Percentiles rank a stretch among this genome's conserved stretches.
phyloP scores from a whole-genome alignment of 2,113 vertebrate genomes.

The Lates calcarifer region DNA sequence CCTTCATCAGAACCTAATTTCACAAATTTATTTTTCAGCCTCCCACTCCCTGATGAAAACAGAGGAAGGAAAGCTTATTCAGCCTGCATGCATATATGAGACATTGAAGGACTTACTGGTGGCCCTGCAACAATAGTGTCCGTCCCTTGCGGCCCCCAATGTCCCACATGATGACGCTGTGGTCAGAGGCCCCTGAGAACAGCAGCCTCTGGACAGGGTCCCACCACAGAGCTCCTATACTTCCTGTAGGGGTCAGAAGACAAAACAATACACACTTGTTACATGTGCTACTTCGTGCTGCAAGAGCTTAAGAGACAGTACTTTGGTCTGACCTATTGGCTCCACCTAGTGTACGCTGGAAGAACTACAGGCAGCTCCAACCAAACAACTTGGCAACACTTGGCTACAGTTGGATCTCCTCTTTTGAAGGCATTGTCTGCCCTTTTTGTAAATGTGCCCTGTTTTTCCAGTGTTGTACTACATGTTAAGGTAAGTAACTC shows the following conservation, averaged over 20 bases:
- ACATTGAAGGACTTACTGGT: constrained; percentile 87
- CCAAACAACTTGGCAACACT: not conserved
- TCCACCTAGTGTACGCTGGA: constrained; percentile 43
- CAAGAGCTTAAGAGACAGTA: not conserved
- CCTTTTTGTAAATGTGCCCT: not conserved
- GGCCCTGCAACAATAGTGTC: constrained; percentile 93
- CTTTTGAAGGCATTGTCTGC: not conserved
- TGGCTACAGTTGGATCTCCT: too few species aligned
- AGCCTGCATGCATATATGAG: not conserved
- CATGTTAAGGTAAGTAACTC: not conserved
- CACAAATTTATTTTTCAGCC: not conserved
- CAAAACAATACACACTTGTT: not conserved
- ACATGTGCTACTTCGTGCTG: not conserved
- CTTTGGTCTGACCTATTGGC: constrained; percentile 11
- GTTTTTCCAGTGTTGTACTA: not conserved
- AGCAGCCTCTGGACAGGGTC: constrained; percentile 94
- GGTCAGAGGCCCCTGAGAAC: constrained; percentile 96
- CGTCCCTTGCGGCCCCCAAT: constrained; percentile 95
- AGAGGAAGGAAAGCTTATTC: not conserved
- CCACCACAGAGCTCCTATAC: constrained; percentile 93
- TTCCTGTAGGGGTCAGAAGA: constrained; percentile 81
- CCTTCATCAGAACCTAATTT: not conserved
- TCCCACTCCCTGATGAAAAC: not conserved
- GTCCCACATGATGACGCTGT: constrained; percentile 99
- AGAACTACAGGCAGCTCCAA: constrained; percentile 32